phyloP scores from a whole-genome alignment of 2,888 invertebrate species.

The Malacosoma neustria region DNA sequence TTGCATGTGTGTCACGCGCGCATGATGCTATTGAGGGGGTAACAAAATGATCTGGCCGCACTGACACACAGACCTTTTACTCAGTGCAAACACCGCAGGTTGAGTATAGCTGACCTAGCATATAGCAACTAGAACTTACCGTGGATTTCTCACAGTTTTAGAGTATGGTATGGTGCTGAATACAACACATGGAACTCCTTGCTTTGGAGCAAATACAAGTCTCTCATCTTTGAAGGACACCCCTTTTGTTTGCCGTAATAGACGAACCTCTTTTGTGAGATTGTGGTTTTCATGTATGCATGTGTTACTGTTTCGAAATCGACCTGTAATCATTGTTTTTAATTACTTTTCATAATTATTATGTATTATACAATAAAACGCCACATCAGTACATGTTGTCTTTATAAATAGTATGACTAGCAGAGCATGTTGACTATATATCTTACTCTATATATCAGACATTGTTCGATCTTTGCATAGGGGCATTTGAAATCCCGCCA shows the following conservation, averaged over 20 bases:
- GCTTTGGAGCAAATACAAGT: conserved; percentile 85
- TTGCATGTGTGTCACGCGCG: too few species aligned
- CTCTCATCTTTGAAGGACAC: conserved; percentile 86
- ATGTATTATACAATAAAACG: conserved; percentile 3
- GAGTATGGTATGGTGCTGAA: conserved; percentile 92
- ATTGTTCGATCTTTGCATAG: too few species aligned
- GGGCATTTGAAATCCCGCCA: too few species aligned
- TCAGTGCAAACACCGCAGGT: too few species aligned
- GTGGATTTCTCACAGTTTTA: conserved; percentile 76
- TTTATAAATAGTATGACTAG: not conserved
- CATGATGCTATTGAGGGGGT: too few species aligned
- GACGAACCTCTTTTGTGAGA: conserved; percentile 72
- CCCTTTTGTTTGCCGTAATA: conserved; percentile 76
- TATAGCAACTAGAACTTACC: conserved; percentile 71
- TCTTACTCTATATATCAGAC: too few species aligned
- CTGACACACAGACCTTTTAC: too few species aligned
- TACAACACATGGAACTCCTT: conserved; percentile 87
- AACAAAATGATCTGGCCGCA: too few species aligned
- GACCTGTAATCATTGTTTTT: conserved; percentile 33
- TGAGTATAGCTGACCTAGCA: too few species aligned
- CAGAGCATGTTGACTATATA: too few species aligned
- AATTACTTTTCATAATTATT: conserved; percentile 6
- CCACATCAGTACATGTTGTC: conserved; percentile 2
- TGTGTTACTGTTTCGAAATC: conserved; percentile 66
- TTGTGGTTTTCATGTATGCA: conserved; percentile 74